These are phyloP conservation scores for Drosophila insularis DNA, from an alignment of 1,140 invertebrate species.

Conservation along the genomic window DNA sequence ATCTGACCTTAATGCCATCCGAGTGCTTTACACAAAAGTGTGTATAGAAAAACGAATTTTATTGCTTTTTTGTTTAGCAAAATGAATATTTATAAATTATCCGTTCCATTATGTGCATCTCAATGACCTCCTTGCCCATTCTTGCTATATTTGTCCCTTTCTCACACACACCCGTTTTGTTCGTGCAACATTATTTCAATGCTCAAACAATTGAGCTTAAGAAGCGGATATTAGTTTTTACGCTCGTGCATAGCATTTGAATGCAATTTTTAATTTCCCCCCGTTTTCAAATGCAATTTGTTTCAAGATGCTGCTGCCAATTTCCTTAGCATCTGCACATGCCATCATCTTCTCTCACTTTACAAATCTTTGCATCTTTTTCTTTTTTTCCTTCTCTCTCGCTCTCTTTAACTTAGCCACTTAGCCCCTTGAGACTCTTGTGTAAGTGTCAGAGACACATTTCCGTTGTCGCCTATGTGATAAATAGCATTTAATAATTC, in stretches of 20 bases:
- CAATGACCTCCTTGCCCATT: not conserved
- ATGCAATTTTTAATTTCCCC: slow-evolving; percentile 73
- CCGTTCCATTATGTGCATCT: not conserved
- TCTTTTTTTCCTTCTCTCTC: not conserved
- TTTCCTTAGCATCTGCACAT: slow-evolving; percentile 63
- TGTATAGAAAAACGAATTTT: too few species aligned
- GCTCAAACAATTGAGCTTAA: slow-evolving; percentile 34
- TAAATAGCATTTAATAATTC: slow-evolving; percentile 72
- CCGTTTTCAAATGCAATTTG: slow-evolving; percentile 57
- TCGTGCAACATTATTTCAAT: slow-evolving; percentile 7
- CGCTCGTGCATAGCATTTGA: slow-evolving; percentile 71
- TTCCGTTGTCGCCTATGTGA: slow-evolving; percentile 60
- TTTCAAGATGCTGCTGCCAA: slow-evolving; percentile 56
- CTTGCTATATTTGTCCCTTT: not conserved
- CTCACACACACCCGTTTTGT: not conserved
- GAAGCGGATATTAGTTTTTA: slow-evolving; percentile 74
- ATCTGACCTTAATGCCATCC: too few species aligned
- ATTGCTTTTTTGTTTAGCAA: not conserved
- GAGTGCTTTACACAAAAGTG: too few species aligned
- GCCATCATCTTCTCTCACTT: slow-evolving; percentile 19
- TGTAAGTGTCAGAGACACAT: slow-evolving; percentile 59
- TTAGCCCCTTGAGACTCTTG: slow-evolving; percentile 28
- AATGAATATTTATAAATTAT: not conserved
- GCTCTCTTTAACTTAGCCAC: not conserved
- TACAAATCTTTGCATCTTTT: not conserved